Conservation (phyloP, 2,113 vertebrate genomes). For the Nesoenas mayeri region DNA sequence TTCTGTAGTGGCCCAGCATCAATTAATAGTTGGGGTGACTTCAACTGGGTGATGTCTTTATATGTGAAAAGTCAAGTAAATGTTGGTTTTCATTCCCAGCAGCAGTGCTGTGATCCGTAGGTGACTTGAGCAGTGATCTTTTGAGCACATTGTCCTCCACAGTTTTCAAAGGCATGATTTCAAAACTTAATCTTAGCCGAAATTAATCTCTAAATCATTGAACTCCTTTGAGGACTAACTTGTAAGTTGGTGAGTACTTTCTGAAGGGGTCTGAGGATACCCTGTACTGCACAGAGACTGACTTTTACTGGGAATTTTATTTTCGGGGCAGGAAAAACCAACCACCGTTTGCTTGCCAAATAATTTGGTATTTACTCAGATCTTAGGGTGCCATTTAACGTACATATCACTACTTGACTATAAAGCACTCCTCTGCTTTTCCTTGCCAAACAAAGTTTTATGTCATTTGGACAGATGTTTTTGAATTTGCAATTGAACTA, state of each 20-base stretch:
- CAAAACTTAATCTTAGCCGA: background rate
- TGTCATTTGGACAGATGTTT: background rate
- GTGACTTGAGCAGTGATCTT: background rate
- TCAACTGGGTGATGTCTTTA: background rate
- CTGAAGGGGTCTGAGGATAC: background rate
- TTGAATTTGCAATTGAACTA: background rate
- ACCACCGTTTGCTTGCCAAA: background rate
- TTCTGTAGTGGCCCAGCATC: background rate
- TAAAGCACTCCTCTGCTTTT: background rate
- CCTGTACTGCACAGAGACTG: background rate
- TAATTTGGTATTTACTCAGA: background rate
- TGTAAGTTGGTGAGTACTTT: background rate
- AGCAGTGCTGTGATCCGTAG: fast-evolving
- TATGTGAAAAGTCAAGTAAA: background rate
- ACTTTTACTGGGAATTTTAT: background rate
- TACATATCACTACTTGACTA: background rate
- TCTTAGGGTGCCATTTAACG: background rate
- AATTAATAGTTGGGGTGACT: background rate
- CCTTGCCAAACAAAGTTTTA: background rate
- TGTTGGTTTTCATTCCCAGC: background rate
- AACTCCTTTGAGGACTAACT: background rate
- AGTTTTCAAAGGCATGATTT: background rate
- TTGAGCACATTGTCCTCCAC: background rate
- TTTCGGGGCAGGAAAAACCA: background rate
- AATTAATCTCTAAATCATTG: background rate